Base-by-base conservation (phyloP, 2,797 vertebrate genomes). In the Chromis chromis region DNA sequence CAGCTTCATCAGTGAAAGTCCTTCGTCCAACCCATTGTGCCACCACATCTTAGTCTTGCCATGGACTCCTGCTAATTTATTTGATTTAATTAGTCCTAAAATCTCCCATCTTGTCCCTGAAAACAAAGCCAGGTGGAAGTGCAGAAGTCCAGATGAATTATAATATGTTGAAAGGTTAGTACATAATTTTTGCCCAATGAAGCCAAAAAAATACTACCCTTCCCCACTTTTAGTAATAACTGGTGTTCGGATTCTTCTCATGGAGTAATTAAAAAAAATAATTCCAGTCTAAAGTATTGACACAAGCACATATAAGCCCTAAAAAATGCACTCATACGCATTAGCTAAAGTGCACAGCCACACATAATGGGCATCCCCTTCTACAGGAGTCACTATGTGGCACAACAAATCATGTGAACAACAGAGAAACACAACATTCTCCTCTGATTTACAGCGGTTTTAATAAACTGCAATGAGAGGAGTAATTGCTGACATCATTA, bases 401-500 rank as follows among this genome's bases (percentile, higher is more conserved):
- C 55, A 60, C 48, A 66, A 58, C 70, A 79, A 85, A 72, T 76
- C 66, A 79, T 24, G 36, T 24, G 13, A 77, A 78, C 65, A 74
- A 59, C 40, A 55, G 52, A 25, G n/a, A 64, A 52, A 67, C 16
- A 64, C 13, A 52, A 70, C 16, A 64, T 13, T 39, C 19, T 31
- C 6, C 8, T 69, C 56, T 83, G 46, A 76, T 80, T 86, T 55
- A 70, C 52, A 65, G 28, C 33, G 16, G 56, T 53, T 44, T 70
- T 67, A 76, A 81, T 66, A 55, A 48, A 85, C 53, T 25, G 17
- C 42, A 78, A 52, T 44, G 54, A 70, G 36, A 78, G 4, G 42
- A 76, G 49, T 81, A 77, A 85, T 69, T 48, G 53, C 58, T 76
- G 62, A 57, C 58, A 82, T 66, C 24, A 70, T 70, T 60, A 66